Conservation (phyloP, 2,797 vertebrate species). For the Anguilla megastoma region DNA sequence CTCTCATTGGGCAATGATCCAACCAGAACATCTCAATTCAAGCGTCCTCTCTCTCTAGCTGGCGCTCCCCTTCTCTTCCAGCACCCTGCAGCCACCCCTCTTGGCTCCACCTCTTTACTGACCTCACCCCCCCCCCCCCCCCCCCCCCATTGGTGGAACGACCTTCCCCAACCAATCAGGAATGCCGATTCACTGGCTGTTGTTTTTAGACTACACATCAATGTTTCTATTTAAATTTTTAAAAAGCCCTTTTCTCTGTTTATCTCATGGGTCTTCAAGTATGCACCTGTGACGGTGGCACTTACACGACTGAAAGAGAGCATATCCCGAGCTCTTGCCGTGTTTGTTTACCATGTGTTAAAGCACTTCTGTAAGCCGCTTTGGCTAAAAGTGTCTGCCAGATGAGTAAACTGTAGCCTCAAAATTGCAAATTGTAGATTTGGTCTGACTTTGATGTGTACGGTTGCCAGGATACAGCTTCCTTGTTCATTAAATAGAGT, state of each 20-base stretch:
- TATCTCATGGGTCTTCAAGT: neutral
- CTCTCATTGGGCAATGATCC: too few relatives aligned
- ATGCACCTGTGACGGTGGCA: neutral
- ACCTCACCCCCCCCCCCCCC: too few relatives aligned
- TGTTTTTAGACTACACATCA: neutral
- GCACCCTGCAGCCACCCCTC: too few relatives aligned
- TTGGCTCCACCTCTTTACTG: too few relatives aligned
- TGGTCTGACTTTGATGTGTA: neutral
- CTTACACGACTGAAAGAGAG: neutral
- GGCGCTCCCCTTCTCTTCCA: too few relatives aligned
- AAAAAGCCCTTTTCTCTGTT: neutral
- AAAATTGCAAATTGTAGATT: neutral
- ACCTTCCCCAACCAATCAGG: too few relatives aligned
- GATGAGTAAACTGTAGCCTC: neutral
- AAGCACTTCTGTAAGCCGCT: neutral
- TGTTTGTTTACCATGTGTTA: neutral
- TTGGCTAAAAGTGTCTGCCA: neutral
- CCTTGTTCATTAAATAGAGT: conserved; percentile 1
- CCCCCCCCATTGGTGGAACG: too few relatives aligned
- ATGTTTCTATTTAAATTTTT: too few relatives aligned
- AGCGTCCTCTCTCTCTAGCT: too few relatives aligned
- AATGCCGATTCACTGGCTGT: neutral
- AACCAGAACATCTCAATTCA: too few relatives aligned
- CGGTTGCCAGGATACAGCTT: neutral
- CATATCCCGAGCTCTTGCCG: neutral